These are phyloP conservation scores for Delphinus delphis DNA, from an alignment of 2,113 vertebrate species.

Conservation along the genomic window DNA sequence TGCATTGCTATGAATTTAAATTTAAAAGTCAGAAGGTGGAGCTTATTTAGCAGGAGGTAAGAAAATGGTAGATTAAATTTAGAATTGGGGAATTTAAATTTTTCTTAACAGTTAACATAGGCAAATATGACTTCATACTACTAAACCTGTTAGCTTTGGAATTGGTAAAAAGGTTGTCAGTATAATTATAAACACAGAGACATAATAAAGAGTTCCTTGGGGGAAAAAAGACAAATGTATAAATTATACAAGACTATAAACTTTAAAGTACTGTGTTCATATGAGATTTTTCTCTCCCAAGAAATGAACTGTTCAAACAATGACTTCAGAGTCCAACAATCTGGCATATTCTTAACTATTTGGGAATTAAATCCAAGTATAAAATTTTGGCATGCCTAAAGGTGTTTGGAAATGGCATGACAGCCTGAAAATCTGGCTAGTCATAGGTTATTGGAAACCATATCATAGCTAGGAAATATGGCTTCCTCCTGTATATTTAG, in stretches of 20 bases:
- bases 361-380: slow-evolving; percentile 63
- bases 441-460: slow-evolving; percentile 61
- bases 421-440: slow-evolving; percentile 47
- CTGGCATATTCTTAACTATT: slow-evolving; percentile 58
- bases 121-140: not conserved
- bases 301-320: slow-evolving; percentile 52
- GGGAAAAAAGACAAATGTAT: not conserved
- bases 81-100: not conserved
- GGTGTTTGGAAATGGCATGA: slow-evolving; percentile 56
- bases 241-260: slow-evolving; percentile 35
- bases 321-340: slow-evolving; percentile 34
- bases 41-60: not conserved
- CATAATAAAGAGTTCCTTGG: not conserved
- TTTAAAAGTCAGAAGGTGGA: not conserved
- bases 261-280: slow-evolving; percentile 44
- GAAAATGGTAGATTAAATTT: not conserved
- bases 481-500: slow-evolving; percentile 50
- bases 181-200: slow-evolving; percentile 9
- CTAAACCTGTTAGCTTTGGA: not conserved
- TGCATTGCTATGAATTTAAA: not conserved
- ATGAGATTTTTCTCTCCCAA: slow-evolving; percentile 39
- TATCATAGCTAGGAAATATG: slow-evolving; percentile 46
- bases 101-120: not conserved
- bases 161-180: not conserved
- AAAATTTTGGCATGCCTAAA: slow-evolving; percentile 54